Conservation (phyloP, 2,113 vertebrate genomes). For the Barbus barbus region DNA sequence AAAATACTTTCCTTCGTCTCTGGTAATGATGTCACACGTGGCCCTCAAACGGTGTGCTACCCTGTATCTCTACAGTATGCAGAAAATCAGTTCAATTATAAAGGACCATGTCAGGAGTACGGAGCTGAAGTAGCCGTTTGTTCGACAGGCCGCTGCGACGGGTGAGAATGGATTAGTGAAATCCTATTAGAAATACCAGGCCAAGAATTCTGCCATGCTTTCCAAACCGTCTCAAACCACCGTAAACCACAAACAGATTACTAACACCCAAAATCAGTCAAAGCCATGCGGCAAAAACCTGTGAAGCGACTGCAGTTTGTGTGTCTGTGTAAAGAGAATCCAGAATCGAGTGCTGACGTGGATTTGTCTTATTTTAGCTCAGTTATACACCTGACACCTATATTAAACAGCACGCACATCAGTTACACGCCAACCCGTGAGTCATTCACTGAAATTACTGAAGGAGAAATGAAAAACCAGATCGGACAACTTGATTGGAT, state of each 20-base stretch:
- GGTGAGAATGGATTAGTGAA: constrained; percentile 20
- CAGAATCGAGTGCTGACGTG: too few species aligned
- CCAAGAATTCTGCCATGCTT: constrained; percentile 24
- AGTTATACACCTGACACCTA: background rate
- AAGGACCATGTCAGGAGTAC: background rate
- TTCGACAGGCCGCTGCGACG: background rate
- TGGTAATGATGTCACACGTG: background rate
- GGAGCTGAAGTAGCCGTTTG: constrained; percentile 23
- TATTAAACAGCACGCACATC: background rate
- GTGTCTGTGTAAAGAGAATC: constrained; percentile 3
- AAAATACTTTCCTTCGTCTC: background rate
- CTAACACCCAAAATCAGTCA: background rate
- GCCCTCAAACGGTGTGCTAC: background rate
- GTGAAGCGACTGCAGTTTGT: background rate
- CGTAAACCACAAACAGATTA: background rate
- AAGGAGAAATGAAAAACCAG: background rate
- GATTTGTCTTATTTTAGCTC: constrained; percentile 18
- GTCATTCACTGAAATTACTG: background rate
- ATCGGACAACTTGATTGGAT: background rate
- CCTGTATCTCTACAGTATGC: background rate
- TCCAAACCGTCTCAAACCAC: background rate
- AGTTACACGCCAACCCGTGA: background rate
- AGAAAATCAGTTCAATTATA: constrained; percentile 4
- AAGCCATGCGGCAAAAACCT: too few species aligned
- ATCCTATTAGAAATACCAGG: constrained; percentile 39